These are phyloP conservation scores for Pollenia angustigena DNA, from an alignment of 2,888 invertebrate species.

Conservation along the genomic window DNA sequence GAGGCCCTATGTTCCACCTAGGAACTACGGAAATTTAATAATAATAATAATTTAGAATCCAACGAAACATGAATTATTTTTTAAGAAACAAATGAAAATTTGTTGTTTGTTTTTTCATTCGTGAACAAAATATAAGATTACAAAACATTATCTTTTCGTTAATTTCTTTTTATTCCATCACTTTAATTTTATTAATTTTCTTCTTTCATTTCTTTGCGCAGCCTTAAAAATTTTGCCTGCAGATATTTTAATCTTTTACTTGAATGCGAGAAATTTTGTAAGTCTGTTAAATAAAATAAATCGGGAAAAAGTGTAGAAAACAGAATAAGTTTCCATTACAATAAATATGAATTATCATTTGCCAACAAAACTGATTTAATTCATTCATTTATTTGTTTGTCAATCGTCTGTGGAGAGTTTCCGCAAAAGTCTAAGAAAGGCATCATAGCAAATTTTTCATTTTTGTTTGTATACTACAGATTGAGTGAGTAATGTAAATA, in stretches of 20 bases:
- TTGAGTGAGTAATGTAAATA: too few relatives aligned
- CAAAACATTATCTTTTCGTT: neutral
- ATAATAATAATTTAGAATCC: too few relatives aligned
- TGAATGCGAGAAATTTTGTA: neutral
- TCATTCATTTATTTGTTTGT: constrained; percentile 67
- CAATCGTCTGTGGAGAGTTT: constrained; percentile 60
- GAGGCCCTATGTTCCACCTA: too few relatives aligned
- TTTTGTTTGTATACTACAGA: neutral
- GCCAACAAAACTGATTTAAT: constrained; percentile 65
- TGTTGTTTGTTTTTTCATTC: too few relatives aligned
- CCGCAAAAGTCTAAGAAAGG: constrained; percentile 45
- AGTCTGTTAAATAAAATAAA: constrained; percentile 38
- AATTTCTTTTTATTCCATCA: constrained; percentile 1
- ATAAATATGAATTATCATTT: constrained; percentile 70
- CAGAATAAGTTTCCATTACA: constrained; percentile 70
- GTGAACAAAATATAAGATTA: too few relatives aligned
- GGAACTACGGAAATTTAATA: too few relatives aligned
- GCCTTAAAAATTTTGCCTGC: constrained; percentile 53
- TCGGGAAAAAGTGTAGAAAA: neutral
- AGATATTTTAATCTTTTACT: constrained; percentile 47
- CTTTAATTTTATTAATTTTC: constrained; percentile 53
- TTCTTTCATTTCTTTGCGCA: constrained; percentile 10
- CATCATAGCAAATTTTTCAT: neutral
- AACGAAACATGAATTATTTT: too few relatives aligned
- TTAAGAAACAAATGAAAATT: too few relatives aligned